Percentiles rank a stretch among this genome's conserved stretches.
phyloP scores from a whole-genome alignment of 2,888 invertebrate species.

The Rhagonycha lutea region DNA sequence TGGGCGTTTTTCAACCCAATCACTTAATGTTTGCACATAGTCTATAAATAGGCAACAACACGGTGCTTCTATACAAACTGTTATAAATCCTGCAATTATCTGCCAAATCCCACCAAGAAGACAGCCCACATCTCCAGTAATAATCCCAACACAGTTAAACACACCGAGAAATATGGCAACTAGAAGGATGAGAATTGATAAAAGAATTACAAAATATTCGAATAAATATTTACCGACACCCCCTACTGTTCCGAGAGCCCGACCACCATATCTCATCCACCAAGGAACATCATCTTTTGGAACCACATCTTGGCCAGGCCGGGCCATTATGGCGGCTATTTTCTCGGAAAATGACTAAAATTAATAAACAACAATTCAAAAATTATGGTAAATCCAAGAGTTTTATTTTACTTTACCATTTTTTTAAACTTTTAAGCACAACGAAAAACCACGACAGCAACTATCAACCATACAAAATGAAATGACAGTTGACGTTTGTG shows the following conservation, averaged over 20 bases:
- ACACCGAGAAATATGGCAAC: conserved; percentile 85
- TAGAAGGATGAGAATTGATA: conserved; percentile 55
- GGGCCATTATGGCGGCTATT: conserved; percentile 77
- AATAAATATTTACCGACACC: conserved; percentile 72
- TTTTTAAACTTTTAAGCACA: not conserved
- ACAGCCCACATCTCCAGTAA: conserved; percentile 66
- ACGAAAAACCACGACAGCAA: not conserved
- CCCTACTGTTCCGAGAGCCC: conserved; percentile 82
- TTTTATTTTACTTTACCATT: conserved; percentile 2
- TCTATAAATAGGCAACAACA: conserved; percentile 97
- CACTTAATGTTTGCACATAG: conserved; percentile 85
- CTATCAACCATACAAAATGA: conserved; percentile 4
- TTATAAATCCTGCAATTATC: conserved; percentile 86
- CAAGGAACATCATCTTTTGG: conserved; percentile 84
- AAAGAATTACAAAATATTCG: conserved; percentile 8
- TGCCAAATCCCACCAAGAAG: conserved; percentile 82
- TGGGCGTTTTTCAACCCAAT: conserved; percentile 81
- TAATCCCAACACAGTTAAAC: conserved; percentile 71
- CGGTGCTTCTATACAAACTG: conserved; percentile 91
- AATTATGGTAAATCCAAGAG: not conserved
- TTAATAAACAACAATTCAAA: not conserved
- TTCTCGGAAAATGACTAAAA: conserved; percentile 77
- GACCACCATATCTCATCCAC: conserved; percentile 87
- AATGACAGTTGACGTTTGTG: conserved; percentile 3
- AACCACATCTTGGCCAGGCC: conserved; percentile 77